phyloP scores from a whole-genome alignment of 2,888 invertebrate species.

The Morinoia aosen region DNA sequence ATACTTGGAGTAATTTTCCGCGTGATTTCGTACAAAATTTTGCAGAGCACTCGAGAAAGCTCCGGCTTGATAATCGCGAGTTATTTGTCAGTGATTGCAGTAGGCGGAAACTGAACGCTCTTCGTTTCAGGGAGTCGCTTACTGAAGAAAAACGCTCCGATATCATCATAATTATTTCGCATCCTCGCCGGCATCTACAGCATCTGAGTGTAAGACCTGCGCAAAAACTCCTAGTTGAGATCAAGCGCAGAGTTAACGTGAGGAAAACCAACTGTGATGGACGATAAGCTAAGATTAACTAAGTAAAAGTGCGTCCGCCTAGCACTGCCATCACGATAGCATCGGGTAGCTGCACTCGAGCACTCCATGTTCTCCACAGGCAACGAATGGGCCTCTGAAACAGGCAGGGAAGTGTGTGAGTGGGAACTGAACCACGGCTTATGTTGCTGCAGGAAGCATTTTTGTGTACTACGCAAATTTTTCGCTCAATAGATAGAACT shows the following conservation, averaged over 20 bases:
- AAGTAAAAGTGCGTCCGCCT: not conserved
- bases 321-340: not conserved
- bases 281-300: slow-evolving; percentile 43
- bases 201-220: not conserved
- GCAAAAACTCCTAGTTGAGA: not conserved
- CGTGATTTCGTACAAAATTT: no score
- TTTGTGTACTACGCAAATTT: not conserved
- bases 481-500: no score
- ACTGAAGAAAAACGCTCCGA: not conserved
- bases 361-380: not conserved
- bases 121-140: not conserved
- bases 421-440: not conserved
- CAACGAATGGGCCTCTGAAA: not conserved
- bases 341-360: not conserved
- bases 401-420: not conserved
- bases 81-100: not conserved
- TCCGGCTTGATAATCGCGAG: not conserved
- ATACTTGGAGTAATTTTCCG: no score
- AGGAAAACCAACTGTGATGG: not conserved
- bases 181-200: not conserved
- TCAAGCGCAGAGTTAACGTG: not conserved
- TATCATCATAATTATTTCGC: not conserved
- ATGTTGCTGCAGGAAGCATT: not conserved
- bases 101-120: not conserved
- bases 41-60: not conserved